These are phyloP conservation scores for Eulemur macaco DNA, from an alignment of 2,113 vertebrate species.

Conservation along the genomic window DNA sequence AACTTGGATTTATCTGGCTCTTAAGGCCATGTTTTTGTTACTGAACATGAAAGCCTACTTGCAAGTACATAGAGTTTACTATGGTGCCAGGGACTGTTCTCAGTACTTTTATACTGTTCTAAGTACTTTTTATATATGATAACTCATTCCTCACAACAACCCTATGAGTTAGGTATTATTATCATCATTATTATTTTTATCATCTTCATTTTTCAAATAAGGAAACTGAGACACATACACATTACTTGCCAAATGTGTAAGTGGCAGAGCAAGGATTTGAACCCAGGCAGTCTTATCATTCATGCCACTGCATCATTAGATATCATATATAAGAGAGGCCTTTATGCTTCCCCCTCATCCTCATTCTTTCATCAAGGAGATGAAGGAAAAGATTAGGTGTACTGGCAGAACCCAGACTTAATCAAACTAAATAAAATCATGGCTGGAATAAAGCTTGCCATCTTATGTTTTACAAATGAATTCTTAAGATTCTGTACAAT, in stretches of 20 bases:
- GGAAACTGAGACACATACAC: not conserved
- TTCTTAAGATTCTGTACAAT: not conserved
- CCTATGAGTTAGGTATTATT: not conserved
- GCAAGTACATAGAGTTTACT: not conserved
- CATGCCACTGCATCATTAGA: not conserved
- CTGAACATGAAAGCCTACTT: not conserved
- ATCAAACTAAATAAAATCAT: not conserved
- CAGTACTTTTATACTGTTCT: not conserved
- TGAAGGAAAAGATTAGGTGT: not conserved
- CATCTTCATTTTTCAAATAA: constrained; percentile 3
- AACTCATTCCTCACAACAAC: not conserved
- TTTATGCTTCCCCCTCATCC: not conserved
- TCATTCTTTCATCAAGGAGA: not conserved
- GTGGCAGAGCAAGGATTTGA: not conserved
- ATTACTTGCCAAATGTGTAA: constrained; percentile 4
- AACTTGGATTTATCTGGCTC: constrained; percentile 42
- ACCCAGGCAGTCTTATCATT: not conserved
- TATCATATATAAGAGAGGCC: not conserved
- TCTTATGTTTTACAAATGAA: not conserved
- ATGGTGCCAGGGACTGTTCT: not conserved
- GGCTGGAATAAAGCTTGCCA: not conserved
- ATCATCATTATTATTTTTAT: not conserved
- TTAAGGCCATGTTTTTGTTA: constrained; percentile 4
- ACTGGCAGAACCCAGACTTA: not conserved
- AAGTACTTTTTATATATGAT: not conserved